phyloP scores from a whole-genome alignment of 2,888 invertebrate genomes.

The Platynereis dumerilii region DNA sequence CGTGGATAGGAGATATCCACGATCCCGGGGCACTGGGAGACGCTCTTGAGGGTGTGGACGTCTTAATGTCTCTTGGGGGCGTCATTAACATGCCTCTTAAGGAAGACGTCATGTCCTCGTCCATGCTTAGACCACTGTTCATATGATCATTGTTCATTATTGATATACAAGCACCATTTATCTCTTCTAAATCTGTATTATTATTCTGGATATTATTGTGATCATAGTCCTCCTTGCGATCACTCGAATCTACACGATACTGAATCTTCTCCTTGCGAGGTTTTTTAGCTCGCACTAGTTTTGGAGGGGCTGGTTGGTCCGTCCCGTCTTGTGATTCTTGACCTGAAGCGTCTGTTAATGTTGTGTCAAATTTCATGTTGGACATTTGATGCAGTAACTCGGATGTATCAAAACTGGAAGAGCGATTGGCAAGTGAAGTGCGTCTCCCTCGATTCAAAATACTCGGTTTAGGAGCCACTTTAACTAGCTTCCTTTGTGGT shows the following conservation, averaged over 20 bases:
- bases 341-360: constrained; percentile 3
- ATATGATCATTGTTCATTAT: background rate
- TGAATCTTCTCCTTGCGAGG: constrained; percentile 17
- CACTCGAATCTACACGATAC: background rate
- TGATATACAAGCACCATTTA: background rate
- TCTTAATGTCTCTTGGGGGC: constrained; percentile 65
- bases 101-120: constrained; percentile 30
- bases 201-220: too few relatives aligned
- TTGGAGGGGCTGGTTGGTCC: background rate
- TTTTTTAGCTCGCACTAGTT: background rate
- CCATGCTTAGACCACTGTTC: constrained; percentile 12
- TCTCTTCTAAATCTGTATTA: too few relatives aligned
- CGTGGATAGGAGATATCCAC: constrained; percentile 24
- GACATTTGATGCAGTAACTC: constrained; percentile 26
- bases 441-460: constrained; percentile 11
- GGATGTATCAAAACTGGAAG: constrained; percentile 16
- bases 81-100: constrained; percentile 36
- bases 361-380: constrained; percentile 23
- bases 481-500: constrained; percentile 13
- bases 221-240: background rate
- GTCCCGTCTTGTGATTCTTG: background rate
- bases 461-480: constrained; percentile 20
- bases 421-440: background rate
- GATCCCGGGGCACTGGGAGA: background rate
- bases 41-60: background rate